Evolutionary conservation across 2,888 invertebrate genomes (phyloP).

Genomic region (Agriopis leucophaearia): DNA sequence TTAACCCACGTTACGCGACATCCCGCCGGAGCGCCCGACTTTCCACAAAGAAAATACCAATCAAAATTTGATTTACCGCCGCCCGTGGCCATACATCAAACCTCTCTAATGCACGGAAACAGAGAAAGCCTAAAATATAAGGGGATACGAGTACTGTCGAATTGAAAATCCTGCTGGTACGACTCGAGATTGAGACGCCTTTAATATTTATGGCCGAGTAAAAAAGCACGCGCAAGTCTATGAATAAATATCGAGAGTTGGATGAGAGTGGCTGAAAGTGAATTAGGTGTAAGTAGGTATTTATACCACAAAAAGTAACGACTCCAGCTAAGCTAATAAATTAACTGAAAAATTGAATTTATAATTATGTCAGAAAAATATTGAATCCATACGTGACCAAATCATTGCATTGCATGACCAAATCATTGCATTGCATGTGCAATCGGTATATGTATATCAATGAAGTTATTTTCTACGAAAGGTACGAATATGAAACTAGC

Average conservation of each 20-base stretch:
- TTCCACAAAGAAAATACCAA: constrained; percentile 86
- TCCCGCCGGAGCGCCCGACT: constrained; percentile 77
- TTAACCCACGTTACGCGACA: constrained; percentile 78
- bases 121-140: constrained; percentile 79
- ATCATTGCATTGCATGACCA: not conserved
- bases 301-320: not conserved
- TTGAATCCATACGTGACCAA: not conserved
- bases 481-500: no score
- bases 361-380: not conserved
- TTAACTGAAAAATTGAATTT: not conserved
- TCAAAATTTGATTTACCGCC: constrained; percentile 87
- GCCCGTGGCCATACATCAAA: constrained; percentile 83
- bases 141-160: constrained; percentile 77
- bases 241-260: constrained; percentile 73
- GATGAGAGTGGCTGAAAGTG: constrained; percentile 41
- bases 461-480: no score
- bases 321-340: not conserved
- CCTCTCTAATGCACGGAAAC: constrained; percentile 81
- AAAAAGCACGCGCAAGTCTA: constrained; percentile 72
- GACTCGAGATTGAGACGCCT: constrained; percentile 57
- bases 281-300: constrained; percentile 24
- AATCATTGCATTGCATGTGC: no score
- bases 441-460: no score
- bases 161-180: constrained; percentile 80
- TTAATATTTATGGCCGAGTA: constrained; percentile 82